Base-by-base conservation (phyloP, 2,113 vertebrate species). In the Ranitomeya imitator region DNA sequence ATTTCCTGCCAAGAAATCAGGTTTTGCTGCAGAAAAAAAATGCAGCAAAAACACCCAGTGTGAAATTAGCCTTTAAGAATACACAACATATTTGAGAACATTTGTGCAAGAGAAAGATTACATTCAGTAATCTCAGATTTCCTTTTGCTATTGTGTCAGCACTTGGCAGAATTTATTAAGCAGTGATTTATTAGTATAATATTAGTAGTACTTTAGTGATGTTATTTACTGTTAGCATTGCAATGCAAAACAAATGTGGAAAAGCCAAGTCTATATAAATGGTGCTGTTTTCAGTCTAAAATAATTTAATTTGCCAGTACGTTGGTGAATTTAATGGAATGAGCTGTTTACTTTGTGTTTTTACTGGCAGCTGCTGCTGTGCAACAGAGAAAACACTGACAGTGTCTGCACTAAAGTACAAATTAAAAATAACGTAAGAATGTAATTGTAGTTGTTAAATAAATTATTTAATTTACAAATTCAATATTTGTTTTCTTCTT, bases 321-420 rank as follows among this genome's bases (percentile, higher is more conserved):
- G 69, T 57, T 73, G 67, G 16, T 65, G 67, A 85, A 73, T 54
- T 85, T 67, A 57, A 57, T 85, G 67, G 54, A 85, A 85, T 31
- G 52, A 74, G 23, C 15, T 74, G 54, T 85, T 73, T 74, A 57
- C 67, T 59, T 85, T 31, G 78, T 59, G 73, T 37, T 57, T 85
- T 73, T 54, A 52, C 21, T 84, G 19, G 82, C 82, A 69, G 65
- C 82, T 84, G 82, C 63, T 23, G 55, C 60, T 54, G 82, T 84
- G 65, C 61, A 69, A 69, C 10, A 54, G 26, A 71, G 51, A 84
- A 84, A 84, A 84, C 21, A 85, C 19, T 71, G 65, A 45, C 45
- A 84, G 65, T 16, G 14, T 23, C 67, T 85, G 57, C 19, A 57
- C 15, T 74, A 54, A 19, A 57, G 37, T 73, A 73, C 67, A 85